Base-by-base conservation (phyloP, 2,113 vertebrate species). In the Aldabrachelys gigantea region DNA sequence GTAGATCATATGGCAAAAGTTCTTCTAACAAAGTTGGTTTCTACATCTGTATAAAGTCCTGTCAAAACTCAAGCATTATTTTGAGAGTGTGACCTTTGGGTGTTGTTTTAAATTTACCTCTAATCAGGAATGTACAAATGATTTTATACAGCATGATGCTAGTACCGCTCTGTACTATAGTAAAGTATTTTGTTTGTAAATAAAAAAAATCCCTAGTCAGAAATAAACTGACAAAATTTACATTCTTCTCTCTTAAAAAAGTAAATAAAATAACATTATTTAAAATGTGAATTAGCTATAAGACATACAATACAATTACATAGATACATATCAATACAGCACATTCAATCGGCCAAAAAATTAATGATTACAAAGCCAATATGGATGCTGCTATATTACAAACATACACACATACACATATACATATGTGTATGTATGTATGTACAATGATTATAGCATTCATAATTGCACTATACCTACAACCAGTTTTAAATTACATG, bases 331-430 rank as follows among this genome's bases (percentile, higher is more conserved):
- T 98, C 98, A 99, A 99, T 98, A 99, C 98, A 97, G 98, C 99
- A 99, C 99, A 99, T 99, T 99, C 99, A 99, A 98, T 99, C 98
- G 99, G 99, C 99, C 98, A 98, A 98, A 98, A 98, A 99, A 98
- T 98, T 98, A 98, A 99, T 99, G 99, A 99, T 99, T 99, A 99
- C 98, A 99, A 99, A 99, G 99, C 99, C 98, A 98, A 98, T 98
- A 99, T 98, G 98, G 98, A 99, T 98, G 98, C 97, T 98, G 98
- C 98, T 97, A 98, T 98, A 98, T 98, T 92, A 96, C 90, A 92
- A 89, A 89, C 88, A 87, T 86, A 92, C 47, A 49, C 47, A 49
- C 47, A 10, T 8, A 47, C 47, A 47, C 47, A 47, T 10, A 49
- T 91, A 92, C 87, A 89, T 90, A 87, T 84, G 97, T 96, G 98